Evolutionary conservation across 2,797 vertebrate genomes (phyloP), one percentile per base, ranked within the genome.

Genomic region (Notolabrus celidotus): DNA sequence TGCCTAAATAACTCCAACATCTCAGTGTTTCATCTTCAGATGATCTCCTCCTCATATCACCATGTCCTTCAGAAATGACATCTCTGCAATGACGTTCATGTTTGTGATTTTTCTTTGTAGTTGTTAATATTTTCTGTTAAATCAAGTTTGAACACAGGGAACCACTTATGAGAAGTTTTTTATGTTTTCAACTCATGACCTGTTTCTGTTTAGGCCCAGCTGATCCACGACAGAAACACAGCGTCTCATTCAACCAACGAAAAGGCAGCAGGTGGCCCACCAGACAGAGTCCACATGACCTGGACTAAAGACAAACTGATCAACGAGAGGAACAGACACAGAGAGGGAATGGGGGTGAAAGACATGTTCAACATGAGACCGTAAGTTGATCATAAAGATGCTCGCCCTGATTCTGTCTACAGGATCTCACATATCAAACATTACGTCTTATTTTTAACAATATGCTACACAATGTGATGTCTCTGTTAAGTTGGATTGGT

Each of bases 231-330:
- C 85, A 90, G 95, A 76, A 97, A 98, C 85, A 96, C 96, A 0
- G 96, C 95, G 0, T 94, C 95, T 0, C 97, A 94, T 19, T 92
- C 91, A 0, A 5, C 86, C 4, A 89, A 66, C 1, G 91, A 92
- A 49, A 92, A 85, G 41, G 87, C 86, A 0, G 62, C 88, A 17
- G 65, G 88, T 23, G 22, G 89, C 27, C 25, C 78, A 0, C 91
- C 95, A 0, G 96, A 98, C 55, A 93, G 90, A 7, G 93, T 99
- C 66, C 97, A 99, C 19, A 99, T 99, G 98, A 99, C 98, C 20
- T 99, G 97, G 98, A 99, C 98, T 19, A 98, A 97, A 92, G 97
- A 99, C 53, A 99, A 97, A 76, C 89, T 97, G 66, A 49, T 92
- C 0, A 88, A 92, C 0, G 97, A 99, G 86, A 96, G 95, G 72